Base-by-base conservation (phyloP, 2,113 vertebrate species). In the Oceanodroma tethys region DNA sequence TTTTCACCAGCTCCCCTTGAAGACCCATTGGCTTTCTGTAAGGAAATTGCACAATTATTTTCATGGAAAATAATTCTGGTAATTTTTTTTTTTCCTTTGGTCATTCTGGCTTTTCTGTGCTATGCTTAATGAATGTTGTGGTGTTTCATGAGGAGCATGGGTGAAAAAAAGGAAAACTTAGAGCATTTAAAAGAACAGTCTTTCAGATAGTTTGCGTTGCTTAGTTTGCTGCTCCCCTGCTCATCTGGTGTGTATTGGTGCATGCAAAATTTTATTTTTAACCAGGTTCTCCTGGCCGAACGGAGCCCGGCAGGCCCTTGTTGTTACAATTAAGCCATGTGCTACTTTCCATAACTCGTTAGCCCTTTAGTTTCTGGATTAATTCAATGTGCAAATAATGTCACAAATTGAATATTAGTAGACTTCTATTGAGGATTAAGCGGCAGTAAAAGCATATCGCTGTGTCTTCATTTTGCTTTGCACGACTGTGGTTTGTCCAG, bases 381-480 rank as follows among this genome's bases (percentile, higher is more conserved):
- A 95, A 93, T 90, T 94, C 95, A 76, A 82, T 94, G 95, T 93
- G 95, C 96, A 96, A 96, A 97, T 95, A 97, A 97, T 36, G 86
- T 95, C 86, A 91, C 91, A 97, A 97, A 97, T 95, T 95, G 96
- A 97, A 96, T 96, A 97, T 96, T 93, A 96, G 73, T 85, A 65
- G 95, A n/a, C 93, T 96, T 95, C 73, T 91, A 87, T 38, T 79
- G 94, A 95, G 95, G 91, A 91, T 95, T 95, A 95, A 96, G 93
- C 1, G 19, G 83, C 83, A 95, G 66, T 92, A 94, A 95, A 97
- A 91, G 89, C 89, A 56, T 91, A 85, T 89, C 45, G 13, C 86
- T 94, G 88, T 95, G 95, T 92, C 95, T 93, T 91, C 88, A 75
- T 73, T 95, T 75, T 80, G 80, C 83, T 89, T 81, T 79, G 78